A percentile compares a stretch with the other conserved stretches of the same genome.
These are phyloP conservation scores for Saccopteryx leptura DNA, from an alignment of 2,113 vertebrate species.

Conservation along the genomic window DNA sequence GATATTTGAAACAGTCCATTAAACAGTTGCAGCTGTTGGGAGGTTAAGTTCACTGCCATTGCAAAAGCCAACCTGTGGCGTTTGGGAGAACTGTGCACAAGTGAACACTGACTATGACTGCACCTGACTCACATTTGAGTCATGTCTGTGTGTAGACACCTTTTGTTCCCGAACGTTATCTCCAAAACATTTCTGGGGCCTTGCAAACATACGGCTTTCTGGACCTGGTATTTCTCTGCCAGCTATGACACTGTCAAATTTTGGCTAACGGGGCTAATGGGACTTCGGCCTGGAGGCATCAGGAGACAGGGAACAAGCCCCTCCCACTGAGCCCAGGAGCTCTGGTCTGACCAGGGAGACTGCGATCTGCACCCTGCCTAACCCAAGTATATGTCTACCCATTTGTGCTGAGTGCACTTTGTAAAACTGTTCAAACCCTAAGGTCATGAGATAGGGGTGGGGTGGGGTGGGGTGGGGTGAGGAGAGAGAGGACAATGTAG, in stretches of 20 bases:
- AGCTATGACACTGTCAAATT: background rate
- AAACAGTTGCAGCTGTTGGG: background rate
- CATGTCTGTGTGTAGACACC: rapidly evolving
- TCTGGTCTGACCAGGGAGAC: rapidly evolving
- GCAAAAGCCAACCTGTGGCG: too few relatives aligned
- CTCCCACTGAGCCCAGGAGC: background rate
- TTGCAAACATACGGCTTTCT: rapidly evolving
- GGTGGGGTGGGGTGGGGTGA: background rate
- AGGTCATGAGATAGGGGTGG: background rate
- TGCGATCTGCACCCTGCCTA: background rate
- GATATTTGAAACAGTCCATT: rapidly evolving
- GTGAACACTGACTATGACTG: background rate
- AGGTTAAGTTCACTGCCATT: background rate
- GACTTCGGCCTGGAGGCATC: background rate
- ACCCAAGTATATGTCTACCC: rapidly evolving
- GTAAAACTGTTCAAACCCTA: background rate
- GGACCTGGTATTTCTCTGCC: background rate
- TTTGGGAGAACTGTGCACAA: background rate
- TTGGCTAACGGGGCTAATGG: background rate
- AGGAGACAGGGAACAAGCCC: background rate
- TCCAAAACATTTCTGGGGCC: background rate
- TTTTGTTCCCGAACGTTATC: rapidly evolving
- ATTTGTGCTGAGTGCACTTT: too few relatives aligned
- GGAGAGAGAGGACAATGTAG: background rate
- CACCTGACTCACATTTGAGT: background rate